Percentiles rank a stretch among this genome's conserved stretches.
These are phyloP conservation scores for Automeris io DNA, from an alignment of 2,888 invertebrate species.

Conservation along the genomic window DNA sequence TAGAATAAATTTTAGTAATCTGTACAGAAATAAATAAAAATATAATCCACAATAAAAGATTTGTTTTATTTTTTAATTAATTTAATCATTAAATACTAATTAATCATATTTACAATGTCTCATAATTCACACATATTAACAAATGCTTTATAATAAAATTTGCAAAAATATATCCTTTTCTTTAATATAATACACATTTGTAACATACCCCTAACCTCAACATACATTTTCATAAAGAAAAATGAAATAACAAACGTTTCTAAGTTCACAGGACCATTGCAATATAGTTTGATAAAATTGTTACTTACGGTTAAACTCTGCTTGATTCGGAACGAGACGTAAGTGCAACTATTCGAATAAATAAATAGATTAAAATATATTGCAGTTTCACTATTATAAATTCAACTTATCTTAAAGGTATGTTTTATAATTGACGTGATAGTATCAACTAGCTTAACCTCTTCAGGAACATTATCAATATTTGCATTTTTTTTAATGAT, in stretches of 20 bases:
- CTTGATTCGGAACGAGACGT: too few relatives aligned
- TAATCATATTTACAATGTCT: constrained; percentile 60
- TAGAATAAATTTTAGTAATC: constrained; percentile 1
- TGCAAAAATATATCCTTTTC: constrained; percentile 43
- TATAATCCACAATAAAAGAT: constrained; percentile 4
- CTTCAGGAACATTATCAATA: too few relatives aligned
- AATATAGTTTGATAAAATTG: constrained; percentile 34
- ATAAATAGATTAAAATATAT: too few relatives aligned
- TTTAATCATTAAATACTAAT: constrained; percentile 49
- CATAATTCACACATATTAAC: constrained; percentile 46
- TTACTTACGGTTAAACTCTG: too few relatives aligned
- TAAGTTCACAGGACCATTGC: constrained; percentile 42
- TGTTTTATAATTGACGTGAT: too few relatives aligned
- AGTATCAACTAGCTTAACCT: too few relatives aligned
- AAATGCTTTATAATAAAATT: constrained; percentile 49
- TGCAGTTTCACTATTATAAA: too few relatives aligned
- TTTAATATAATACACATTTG: constrained; percentile 29
- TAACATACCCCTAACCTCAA: constrained; percentile 17
- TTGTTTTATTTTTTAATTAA: constrained; percentile 26
- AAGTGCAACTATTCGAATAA: too few relatives aligned
- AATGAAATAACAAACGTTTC: constrained; percentile 27
- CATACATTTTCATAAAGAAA: constrained; percentile 16
- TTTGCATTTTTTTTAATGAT: too few relatives aligned
- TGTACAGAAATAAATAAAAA: not conserved
- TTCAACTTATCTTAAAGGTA: too few relatives aligned